Conservation (phyloP, 2,888 invertebrate species). For the Steinernema carpocapsae region DNA sequence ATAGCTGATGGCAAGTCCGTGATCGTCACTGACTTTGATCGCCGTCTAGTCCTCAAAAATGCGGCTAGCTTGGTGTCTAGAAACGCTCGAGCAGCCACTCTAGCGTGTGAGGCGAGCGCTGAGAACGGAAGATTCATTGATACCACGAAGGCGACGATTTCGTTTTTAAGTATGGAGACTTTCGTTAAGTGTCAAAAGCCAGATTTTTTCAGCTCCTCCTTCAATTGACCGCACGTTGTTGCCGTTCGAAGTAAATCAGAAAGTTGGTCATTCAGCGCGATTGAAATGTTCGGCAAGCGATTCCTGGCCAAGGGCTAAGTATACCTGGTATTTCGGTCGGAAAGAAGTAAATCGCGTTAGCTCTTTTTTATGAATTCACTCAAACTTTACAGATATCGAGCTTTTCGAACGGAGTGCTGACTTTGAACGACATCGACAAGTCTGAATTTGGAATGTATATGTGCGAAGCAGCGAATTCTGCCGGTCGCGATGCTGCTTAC, state of each 20-base stretch:
- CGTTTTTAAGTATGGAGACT: conserved; percentile 21
- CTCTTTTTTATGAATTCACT: background rate
- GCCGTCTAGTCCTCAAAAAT: conserved; percentile 36
- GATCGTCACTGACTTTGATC: conserved; percentile 36
- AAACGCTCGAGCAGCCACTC: conserved; percentile 35
- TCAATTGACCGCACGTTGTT: conserved; percentile 39
- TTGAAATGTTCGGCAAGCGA: conserved; percentile 37
- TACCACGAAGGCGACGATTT: conserved; percentile 42
- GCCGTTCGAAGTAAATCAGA: conserved; percentile 31
- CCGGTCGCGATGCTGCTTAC: conserved; percentile 85
- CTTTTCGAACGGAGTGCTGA: conserved; percentile 36
- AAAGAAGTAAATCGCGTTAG: conserved; percentile 38
- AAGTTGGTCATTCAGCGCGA: conserved; percentile 34
- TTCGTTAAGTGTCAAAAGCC: background rate
- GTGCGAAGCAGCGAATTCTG: conserved; percentile 87
- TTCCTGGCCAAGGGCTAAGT: conserved; percentile 47
- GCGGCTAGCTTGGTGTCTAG: conserved; percentile 25
- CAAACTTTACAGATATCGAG: conserved; percentile 36
- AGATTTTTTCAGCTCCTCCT: conserved; percentile 38
- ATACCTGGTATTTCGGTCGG: conserved; percentile 48
- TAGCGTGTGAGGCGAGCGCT: conserved; percentile 40
- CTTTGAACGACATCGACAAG: conserved; percentile 34
- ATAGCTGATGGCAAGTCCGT: conserved; percentile 39
- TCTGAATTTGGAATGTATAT: conserved; percentile 82
- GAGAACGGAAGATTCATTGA: conserved; percentile 38